Evolutionary conservation across 2,888 invertebrate species (phyloP).

Genomic region (Bhutanitis thaidina): DNA sequence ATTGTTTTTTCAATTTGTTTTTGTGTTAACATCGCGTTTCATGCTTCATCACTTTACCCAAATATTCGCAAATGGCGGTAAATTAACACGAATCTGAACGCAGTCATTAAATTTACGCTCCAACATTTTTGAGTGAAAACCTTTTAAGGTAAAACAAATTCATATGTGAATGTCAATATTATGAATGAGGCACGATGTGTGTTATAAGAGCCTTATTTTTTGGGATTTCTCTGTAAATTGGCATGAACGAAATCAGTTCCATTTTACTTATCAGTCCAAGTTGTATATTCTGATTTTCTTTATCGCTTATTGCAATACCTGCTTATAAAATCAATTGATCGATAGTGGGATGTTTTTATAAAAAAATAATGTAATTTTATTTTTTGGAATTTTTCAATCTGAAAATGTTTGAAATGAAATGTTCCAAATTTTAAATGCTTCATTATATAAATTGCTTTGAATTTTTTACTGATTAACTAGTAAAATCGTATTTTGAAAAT

Average conservation of each 20-base stretch:
- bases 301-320: not conserved
- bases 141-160: conserved; percentile 56
- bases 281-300: not conserved
- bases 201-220: conserved; percentile 22
- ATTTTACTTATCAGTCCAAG: conserved; percentile 15
- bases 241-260: conserved; percentile 7
- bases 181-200: conserved; percentile 20
- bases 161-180: conserved; percentile 22
- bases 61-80: conserved; percentile 54
- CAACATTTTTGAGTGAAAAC: conserved; percentile 65
- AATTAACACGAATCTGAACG: conserved; percentile 70
- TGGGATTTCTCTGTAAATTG: conserved; percentile 15
- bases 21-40: conserved; percentile 63
- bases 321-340: too few species aligned
- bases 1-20: conserved; percentile 73
- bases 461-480: too few species aligned
- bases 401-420: too few species aligned
- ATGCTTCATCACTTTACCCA: conserved; percentile 51
- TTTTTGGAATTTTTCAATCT: too few species aligned
- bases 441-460: too few species aligned
- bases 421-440: too few species aligned
- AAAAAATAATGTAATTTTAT: too few species aligned
- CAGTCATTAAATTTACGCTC: conserved; percentile 74
- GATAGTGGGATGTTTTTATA: too few species aligned
- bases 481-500: too few species aligned